A percentile compares a stretch with the other conserved stretches of the same genome.
These are phyloP conservation scores for Archocentrus centrarchus DNA, from an alignment of 2,113 vertebrate genomes.

Conservation along the genomic window DNA sequence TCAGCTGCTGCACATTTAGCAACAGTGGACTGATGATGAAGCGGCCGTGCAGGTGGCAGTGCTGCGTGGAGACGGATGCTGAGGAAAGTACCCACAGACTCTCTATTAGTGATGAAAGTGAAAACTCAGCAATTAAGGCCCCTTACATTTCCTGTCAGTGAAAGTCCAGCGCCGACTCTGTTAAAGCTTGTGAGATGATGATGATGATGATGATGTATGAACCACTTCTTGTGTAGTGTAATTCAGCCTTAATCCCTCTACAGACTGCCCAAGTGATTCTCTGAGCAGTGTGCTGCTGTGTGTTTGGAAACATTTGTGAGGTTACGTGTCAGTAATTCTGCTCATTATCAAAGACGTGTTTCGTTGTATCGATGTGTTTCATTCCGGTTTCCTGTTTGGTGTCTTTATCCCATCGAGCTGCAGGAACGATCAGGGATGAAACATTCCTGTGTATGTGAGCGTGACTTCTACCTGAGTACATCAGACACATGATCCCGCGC, in stretches of 20 bases:
- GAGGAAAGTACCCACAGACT: neutral
- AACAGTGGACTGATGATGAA: neutral
- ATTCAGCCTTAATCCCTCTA: neutral
- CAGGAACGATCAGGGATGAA: neutral
- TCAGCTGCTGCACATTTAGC: neutral
- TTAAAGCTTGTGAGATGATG: neutral
- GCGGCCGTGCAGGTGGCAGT: neutral
- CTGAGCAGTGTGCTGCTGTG: neutral
- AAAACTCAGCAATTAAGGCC: neutral
- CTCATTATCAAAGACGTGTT: neutral
- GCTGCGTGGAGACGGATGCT: neutral
- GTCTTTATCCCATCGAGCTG: neutral
- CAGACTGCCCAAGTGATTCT: neutral
- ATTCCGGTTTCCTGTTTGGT: neutral
- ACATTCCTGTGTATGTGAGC: rapidly evolving
- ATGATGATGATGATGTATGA: neutral
- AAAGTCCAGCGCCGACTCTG: neutral
- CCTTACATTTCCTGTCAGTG: neutral
- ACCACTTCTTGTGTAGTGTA: neutral
- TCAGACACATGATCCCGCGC: neutral
- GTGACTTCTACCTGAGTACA: neutral
- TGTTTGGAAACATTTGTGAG: rapidly evolving
- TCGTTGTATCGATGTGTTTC: neutral
- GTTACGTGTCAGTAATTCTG: neutral
- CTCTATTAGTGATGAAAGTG: neutral